Evolutionary conservation across 2,797 vertebrate genomes (phyloP).

Genomic region (Graptemys geographica): DNA sequence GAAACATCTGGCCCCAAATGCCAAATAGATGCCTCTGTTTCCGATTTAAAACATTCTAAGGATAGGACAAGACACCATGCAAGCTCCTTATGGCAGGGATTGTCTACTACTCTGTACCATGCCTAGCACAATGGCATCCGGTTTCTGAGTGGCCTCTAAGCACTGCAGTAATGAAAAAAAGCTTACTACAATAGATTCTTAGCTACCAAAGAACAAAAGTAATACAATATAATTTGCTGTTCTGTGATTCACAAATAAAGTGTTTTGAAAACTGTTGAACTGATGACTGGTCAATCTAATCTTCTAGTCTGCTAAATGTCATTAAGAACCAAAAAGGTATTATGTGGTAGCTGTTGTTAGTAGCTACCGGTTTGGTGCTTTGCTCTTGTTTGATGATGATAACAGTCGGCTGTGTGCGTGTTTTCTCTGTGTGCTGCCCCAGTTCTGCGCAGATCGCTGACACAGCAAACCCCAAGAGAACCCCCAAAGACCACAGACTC

Average conservation of each 20-base stretch:
- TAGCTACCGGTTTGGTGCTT: too few species aligned
- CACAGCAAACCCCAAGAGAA: too few species aligned
- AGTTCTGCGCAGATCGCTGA: too few species aligned
- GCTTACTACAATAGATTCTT: not conserved
- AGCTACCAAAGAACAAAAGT: not conserved
- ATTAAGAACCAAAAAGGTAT: not conserved
- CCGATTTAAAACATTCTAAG: not conserved
- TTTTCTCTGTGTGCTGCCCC: too few species aligned
- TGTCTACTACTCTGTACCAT: not conserved
- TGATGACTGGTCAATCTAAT: rapidly evolving
- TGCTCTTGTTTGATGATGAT: too few species aligned
- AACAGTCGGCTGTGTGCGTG: too few species aligned
- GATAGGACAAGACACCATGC: not conserved
- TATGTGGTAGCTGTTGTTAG: not conserved
- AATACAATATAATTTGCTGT: not conserved
- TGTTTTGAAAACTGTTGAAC: not conserved
- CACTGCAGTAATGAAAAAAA: not conserved
- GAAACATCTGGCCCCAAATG: not conserved
- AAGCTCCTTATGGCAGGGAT: not conserved
- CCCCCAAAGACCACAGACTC: too few species aligned
- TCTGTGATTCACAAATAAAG: not conserved
- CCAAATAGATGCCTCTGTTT: not conserved
- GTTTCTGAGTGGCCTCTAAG: not conserved
- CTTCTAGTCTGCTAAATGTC: rapidly evolving
- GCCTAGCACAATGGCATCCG: not conserved